phyloP scores from a whole-genome alignment of 2,113 vertebrate species.

The Odocoileus virginianus region DNA sequence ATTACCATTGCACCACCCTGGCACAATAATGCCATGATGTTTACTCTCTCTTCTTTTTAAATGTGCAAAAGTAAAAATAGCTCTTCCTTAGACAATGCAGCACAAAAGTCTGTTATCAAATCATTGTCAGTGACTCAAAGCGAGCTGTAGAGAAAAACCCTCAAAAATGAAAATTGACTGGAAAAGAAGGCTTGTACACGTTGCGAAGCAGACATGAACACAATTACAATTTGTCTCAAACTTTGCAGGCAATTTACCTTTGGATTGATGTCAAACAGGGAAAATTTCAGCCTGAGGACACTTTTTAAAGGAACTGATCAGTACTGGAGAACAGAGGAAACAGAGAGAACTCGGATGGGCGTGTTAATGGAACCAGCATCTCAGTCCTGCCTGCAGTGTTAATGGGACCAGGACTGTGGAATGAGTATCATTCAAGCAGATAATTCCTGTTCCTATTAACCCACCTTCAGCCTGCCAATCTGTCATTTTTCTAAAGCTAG shows the following conservation, averaged over 20 bases:
- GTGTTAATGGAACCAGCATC: background rate
- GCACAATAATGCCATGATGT: background rate
- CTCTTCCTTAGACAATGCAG: background rate
- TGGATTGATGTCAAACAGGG: slow-evolving; percentile 47
- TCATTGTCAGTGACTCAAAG: background rate
- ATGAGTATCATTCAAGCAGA: slow-evolving; percentile 5
- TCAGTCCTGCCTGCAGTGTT: background rate
- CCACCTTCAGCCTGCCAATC: slow-evolving; percentile 42
- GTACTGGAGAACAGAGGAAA: background rate
- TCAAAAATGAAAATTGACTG: background rate
- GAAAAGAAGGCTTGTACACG: background rate
- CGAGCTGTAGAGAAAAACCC: background rate
- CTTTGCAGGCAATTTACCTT: slow-evolving; percentile 39
- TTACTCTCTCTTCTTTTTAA: background rate
- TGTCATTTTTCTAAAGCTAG: slow-evolving; percentile 44
- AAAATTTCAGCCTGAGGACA: slow-evolving; percentile 49
- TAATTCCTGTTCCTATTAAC: slow-evolving; percentile 37
- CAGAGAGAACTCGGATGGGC: background rate
- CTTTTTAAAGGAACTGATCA: slow-evolving; percentile 2
- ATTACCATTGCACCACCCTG: background rate
- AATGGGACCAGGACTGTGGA: background rate
- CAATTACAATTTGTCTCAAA: slow-evolving; percentile 28
- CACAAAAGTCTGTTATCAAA: background rate
- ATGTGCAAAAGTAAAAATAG: background rate
- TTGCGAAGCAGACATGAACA: background rate